Base-by-base conservation (phyloP, 2,797 vertebrate genomes). In the Eutrigla gurnardus region DNA sequence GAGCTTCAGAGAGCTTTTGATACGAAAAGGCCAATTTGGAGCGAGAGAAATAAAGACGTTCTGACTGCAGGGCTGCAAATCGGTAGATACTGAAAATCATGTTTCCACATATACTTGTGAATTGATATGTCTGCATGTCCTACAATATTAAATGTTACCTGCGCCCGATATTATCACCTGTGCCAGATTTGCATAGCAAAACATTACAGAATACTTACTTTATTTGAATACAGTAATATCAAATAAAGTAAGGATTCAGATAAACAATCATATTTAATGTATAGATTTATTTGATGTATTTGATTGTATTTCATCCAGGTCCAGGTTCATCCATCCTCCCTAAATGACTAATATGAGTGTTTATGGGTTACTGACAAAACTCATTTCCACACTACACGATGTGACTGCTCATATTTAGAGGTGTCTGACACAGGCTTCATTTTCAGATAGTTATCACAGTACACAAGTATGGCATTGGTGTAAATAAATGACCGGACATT, bases 281-380 rank as follows among this genome's bases (percentile, higher is more conserved):
- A 25, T 25, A 1, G 25, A 25, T 25, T 25, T 25, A 25, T 25
- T 25, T 4, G 13, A 1, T 4, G 52, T 25, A 25, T 64, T 42
- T 63, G 50, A 59, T 46, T 53, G 40, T 57, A 64, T 78, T 37
- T 4, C 25, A 25, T 25, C 25, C 25, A 25, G 25, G 25, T 25
- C 25, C 25, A 25, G 25, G 25, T 25, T 25, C 12, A 65, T 37
- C 61, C 14, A 12, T 78, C 61, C 43, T 61, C 53, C 43, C 36
- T 12, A 54, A 39, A 65, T 17, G 13, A 50, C 43, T 70, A 60
- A 71, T 35, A 57, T 8, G 35, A 77, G 42, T 55, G 62, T 58
- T 63, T 43, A 65, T 53, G 73, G 78, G 75, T 84, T 73, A 37
- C 66, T 59, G 82, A 68, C 65, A 79, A 65, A 80, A 81, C 77